Evolutionary conservation across 2,888 invertebrate species (phyloP).

Genomic region (Lithophane semibrunnea): DNA sequence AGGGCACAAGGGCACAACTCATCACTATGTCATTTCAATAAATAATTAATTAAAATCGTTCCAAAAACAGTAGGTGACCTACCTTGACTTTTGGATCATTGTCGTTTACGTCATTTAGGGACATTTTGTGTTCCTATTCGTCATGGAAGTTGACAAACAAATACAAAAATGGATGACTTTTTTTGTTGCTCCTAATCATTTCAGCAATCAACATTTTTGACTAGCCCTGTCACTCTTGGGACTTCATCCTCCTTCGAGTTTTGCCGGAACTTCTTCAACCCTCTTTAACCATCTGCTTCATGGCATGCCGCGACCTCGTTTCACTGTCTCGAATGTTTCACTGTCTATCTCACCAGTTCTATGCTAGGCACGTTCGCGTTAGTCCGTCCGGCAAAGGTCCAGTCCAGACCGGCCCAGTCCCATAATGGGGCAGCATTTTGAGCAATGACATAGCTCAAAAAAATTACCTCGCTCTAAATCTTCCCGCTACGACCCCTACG

Average conservation of each 20-base stretch:
- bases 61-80: background rate
- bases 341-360: background rate
- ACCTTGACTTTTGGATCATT: background rate
- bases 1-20: conserved; percentile 9
- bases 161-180: background rate
- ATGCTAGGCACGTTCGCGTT: background rate
- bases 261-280: background rate
- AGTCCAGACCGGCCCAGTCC: background rate
- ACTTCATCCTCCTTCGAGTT: background rate
- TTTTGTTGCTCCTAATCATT: background rate
- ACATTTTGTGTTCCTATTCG: background rate
- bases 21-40: background rate
- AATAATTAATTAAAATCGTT: background rate
- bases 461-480: background rate
- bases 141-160: background rate
- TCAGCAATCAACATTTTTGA: background rate
- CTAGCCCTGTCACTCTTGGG: background rate
- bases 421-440: background rate
- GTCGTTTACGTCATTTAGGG: background rate
- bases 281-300: background rate
- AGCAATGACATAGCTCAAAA: background rate
- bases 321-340: background rate
- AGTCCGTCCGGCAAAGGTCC: background rate
- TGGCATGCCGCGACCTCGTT: background rate
- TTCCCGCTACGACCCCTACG: background rate